A percentile compares a stretch with the other conserved stretches of the same genome.
These are phyloP conservation scores for Lagodon rhomboides DNA, from an alignment of 2,797 vertebrate genomes.

Conservation along the genomic window DNA sequence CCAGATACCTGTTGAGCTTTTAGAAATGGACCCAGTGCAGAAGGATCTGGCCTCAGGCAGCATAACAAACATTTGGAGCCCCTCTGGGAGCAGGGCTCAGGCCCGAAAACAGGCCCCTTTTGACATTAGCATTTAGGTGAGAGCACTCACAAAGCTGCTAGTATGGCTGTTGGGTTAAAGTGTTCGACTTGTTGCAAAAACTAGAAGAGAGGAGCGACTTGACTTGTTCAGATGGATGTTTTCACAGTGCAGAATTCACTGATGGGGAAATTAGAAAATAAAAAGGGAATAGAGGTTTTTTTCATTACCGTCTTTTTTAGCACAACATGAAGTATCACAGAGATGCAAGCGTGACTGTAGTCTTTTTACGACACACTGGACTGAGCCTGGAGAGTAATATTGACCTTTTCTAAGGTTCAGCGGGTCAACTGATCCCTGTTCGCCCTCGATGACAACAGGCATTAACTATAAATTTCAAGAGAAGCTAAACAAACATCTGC, in stretches of 20 bases:
- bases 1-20: constrained; percentile 10
- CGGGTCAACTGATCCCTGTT: not conserved
- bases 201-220: too few species aligned
- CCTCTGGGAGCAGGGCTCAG: not conserved
- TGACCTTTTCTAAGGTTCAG: constrained; percentile 14
- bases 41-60: constrained; percentile 17
- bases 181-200: not conserved
- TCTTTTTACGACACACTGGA: not conserved
- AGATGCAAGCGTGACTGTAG: not conserved
- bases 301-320: not conserved
- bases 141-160: not conserved
- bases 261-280: constrained; percentile 27
- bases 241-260: constrained; percentile 37
- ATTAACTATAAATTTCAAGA: constrained; percentile 6
- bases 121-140: not conserved
- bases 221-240: not conserved
- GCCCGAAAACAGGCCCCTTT: not conserved
- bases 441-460: not conserved
- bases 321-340: not conserved
- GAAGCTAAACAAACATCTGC: constrained; percentile 7
- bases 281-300: constrained; percentile 24
- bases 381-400: not conserved
- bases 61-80: not conserved
- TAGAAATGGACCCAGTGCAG: constrained; percentile 2
- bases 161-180: not conserved